Base-by-base conservation (phyloP, 2,797 vertebrate genomes). In the Amphiprion clarkii region DNA sequence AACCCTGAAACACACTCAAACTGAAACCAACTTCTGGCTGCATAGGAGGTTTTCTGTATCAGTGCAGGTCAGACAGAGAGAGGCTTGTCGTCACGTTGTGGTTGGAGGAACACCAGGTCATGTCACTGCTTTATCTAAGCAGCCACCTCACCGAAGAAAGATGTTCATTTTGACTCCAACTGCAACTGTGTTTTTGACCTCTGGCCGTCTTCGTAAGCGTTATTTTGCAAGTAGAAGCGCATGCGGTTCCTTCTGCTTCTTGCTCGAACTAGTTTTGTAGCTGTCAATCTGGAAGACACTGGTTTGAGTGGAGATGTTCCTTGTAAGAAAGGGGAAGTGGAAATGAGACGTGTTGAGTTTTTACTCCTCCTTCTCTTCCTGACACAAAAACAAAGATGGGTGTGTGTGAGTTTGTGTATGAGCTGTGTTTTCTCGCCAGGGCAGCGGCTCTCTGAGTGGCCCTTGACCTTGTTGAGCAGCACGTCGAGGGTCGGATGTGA, bases 271-370 rank as follows among this genome's bases (percentile, higher is more conserved):
- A 0, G 31, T 64, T 40, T 39, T 74, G 66, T 78, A 31, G 13
- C 44, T 48, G 5, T 14, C 52, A 46, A 33, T 85, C 19, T 78
- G 60, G 31, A 58, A 58, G 53, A 75, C 19, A 4, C 7, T 31
- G 9, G 48, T 14, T 29, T 53, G 39, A 59, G 27, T 14, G 76
- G 25, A 56, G 63, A 71, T 67, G 57, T 83, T 76, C 42, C 23
- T 48, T 69, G 29, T 54, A 13, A 87, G 61, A 82, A 89, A 80
- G 77, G 66, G 73, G 82, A 91, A 91, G 75, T 76, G 82, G 87
- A 92, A 89, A 69, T 58, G 53, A 67, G 56, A 21, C 27, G 60
- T 64, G 39, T 16, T 72, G 57, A 65, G 66, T 51, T 77, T 17
- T 49, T 63, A 69, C 66, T 74, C 71, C 68, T 81, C 36, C 48